These are phyloP conservation scores for Ptyas mucosa DNA, from an alignment of 2,113 vertebrate genomes.

Conservation along the genomic window DNA sequence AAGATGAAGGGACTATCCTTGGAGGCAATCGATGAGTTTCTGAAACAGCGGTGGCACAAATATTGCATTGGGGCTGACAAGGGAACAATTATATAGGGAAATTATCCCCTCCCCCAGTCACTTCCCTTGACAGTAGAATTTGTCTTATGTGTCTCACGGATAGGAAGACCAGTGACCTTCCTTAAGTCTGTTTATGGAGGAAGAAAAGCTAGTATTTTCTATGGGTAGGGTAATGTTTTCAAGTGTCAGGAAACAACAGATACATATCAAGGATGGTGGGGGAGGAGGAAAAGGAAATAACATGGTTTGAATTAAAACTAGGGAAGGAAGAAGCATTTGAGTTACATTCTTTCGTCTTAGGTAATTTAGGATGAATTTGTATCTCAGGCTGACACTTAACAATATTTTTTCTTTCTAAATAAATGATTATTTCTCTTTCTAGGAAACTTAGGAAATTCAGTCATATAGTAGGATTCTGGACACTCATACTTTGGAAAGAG, in stretches of 20 bases:
- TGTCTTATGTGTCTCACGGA: background rate
- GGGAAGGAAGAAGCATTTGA: background rate
- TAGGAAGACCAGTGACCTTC: too few species aligned
- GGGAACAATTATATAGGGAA: background rate
- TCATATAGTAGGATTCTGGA: background rate
- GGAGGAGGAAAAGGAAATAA: background rate
- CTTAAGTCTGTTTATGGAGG: background rate
- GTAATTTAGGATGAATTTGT: background rate
- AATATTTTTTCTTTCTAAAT: background rate
- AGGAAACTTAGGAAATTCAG: background rate
- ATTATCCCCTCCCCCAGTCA: background rate
- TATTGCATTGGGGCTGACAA: background rate
- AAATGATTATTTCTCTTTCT: background rate
- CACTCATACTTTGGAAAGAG: background rate
- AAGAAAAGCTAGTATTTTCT: background rate
- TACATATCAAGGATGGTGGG: constrained; percentile 16
- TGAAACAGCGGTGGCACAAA: background rate
- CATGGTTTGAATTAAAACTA: constrained; percentile 37
- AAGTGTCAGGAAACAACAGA: constrained; percentile 11
- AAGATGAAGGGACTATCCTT: background rate
- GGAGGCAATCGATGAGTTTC: background rate
- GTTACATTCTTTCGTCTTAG: constrained; percentile 2
- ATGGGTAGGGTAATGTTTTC: constrained; percentile 5
- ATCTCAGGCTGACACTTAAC: background rate
- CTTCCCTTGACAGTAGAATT: background rate